Evolutionary conservation across 2,797 vertebrate genomes (phyloP), one percentile per base, ranked within the genome.

Genomic region (Cyprinodon diabolis): DNA sequence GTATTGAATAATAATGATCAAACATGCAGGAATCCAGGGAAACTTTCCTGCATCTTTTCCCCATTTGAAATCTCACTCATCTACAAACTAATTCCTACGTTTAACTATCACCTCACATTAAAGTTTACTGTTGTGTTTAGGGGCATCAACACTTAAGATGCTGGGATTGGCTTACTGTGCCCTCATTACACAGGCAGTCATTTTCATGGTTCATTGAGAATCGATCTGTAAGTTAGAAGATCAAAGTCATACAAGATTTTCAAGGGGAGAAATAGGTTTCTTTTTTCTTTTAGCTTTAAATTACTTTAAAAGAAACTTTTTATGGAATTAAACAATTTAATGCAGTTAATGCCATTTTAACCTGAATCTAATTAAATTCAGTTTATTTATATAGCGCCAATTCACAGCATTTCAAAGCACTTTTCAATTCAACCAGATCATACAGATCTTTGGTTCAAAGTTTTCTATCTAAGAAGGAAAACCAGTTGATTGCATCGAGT

Each of bases 201-300:
- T 90, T 90, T 90, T 88, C 82, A 83, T 71, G 70, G 88, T 86
- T 90, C 90, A 88, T 73, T 55, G 56, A 74, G 83, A 86, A 92
- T 91, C 79, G 77, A 90, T 91, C 85, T 75, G 71, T 78, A 75
- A 80, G 84, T 84, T 82, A 80, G 77, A 58, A 52, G 83, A 89
- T 88, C 90, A 92, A 90, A 92, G 88, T 91, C 83, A 72, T 69
- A 57, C 74, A 72, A 74, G 56, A 56, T 52, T 76, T 72, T 84
- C 78, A 88, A 88, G 77, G 79, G 75, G 75, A 85, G 30, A 74
- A 23, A 68, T 48, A 71, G 68, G 68, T 81, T 85, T 25, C 71
- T 76, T 76, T 68, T 63, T 63, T 25, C 70, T 21, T 21, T 8
- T 4, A 17, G 37, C 4, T 45, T 66, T 74, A 69, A 81, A 86